A percentile compares a stretch with the other conserved stretches of the same genome.
Conservation (phyloP, 1,140 invertebrate species). For the Eciton burchellii region DNA sequence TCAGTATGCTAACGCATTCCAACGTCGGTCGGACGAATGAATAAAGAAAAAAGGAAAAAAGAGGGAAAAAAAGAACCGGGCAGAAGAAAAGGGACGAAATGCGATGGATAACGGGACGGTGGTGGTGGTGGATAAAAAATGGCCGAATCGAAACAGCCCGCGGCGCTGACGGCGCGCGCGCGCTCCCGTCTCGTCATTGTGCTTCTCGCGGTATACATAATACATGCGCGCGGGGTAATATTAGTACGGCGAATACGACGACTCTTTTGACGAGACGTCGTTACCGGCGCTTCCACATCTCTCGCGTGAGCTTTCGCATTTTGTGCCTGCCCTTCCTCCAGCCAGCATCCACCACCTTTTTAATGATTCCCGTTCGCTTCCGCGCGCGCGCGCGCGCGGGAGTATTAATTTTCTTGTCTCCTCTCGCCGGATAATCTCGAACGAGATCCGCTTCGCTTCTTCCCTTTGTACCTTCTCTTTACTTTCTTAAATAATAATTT, state of each 20-base stretch:
- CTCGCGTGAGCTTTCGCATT: constrained; percentile 8
- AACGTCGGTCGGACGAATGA: constrained; percentile 16
- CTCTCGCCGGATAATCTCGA: constrained; percentile 24
- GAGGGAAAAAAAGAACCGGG: background rate
- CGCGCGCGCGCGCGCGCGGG: constrained; percentile 30
- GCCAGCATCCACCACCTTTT: constrained; percentile 41
- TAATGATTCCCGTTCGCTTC: constrained; percentile 52
- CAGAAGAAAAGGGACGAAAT: background rate
- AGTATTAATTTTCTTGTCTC: constrained; percentile 63
- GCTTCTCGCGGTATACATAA: constrained; percentile 63
- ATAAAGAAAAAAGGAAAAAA: constrained; percentile 11
- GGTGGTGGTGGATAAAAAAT: constrained; percentile 34
- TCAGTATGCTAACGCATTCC: constrained; percentile 73
- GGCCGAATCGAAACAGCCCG: constrained; percentile 64
- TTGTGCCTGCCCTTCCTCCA: constrained; percentile 2
- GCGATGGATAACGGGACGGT: background rate
- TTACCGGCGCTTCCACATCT: constrained; percentile 50
- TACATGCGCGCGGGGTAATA: constrained; percentile 66
- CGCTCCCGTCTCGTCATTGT: constrained; percentile 62
- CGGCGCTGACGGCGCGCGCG: constrained; percentile 12
- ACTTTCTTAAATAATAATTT: constrained; percentile 54
- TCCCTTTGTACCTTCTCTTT: background rate
- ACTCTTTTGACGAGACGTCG: constrained; percentile 64
- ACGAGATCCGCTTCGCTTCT: constrained; percentile 2
- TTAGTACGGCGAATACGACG: constrained; percentile 58